A percentile compares a stretch with the other conserved stretches of the same genome.
Conservation (phyloP, 2,888 invertebrate species). For the Scaptomyza parva region DNA sequence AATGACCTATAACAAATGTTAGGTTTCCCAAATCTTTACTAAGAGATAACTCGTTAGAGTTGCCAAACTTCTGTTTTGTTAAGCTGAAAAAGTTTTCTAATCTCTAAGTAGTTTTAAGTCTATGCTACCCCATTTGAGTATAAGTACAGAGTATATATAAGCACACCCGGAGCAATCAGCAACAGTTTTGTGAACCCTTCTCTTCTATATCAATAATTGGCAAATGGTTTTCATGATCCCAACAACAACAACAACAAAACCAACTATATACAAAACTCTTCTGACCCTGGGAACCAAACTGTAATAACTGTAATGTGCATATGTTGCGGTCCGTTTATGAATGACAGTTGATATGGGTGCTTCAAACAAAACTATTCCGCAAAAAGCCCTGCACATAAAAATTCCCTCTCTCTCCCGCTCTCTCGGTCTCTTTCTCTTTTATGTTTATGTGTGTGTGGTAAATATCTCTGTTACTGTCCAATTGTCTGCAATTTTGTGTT, state of each 20-base stretch:
- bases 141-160: too few species aligned
- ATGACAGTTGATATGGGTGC: constrained; percentile 46
- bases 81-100: too few species aligned
- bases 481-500: constrained; percentile 27
- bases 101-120: too few species aligned
- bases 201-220: constrained; percentile 22
- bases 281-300: constrained; percentile 29
- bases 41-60: too few species aligned
- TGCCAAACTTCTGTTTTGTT: too few species aligned
- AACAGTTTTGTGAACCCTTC: constrained; percentile 5
- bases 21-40: too few species aligned
- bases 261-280: constrained; percentile 22
- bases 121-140: not conserved
- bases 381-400: constrained; percentile 13
- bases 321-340: constrained; percentile 48
- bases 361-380: constrained; percentile 1
- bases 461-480: too few species aligned
- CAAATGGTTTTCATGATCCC: constrained; percentile 30
- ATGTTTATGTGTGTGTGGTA: too few species aligned
- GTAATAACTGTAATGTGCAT: constrained; percentile 55
- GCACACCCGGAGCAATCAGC: not conserved
- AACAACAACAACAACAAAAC: not conserved
- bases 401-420: not conserved
- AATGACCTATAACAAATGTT: not conserved
- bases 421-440: not conserved